Percentiles rank a stretch among this genome's conserved stretches.
phyloP scores from a whole-genome alignment of 1,140 invertebrate genomes.

The Protaetia brevitarsis region DNA sequence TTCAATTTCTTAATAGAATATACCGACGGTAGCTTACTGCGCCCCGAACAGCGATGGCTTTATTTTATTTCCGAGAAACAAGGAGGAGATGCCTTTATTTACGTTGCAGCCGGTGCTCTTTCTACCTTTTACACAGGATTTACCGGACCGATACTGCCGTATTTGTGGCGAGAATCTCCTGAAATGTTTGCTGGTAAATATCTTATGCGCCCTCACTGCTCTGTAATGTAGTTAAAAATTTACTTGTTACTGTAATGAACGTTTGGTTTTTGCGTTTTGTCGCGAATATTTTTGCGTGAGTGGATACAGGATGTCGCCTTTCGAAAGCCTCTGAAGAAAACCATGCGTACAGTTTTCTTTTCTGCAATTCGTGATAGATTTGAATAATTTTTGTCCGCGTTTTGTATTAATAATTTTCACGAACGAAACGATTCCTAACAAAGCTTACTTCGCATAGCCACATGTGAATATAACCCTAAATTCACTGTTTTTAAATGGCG shows the following conservation, averaged over 20 bases:
- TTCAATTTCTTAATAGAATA: slow-evolving; percentile 19
- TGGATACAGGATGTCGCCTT: too few relatives aligned
- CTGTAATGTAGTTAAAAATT: not conserved
- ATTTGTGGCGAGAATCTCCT: not conserved
- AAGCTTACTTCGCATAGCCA: too few relatives aligned
- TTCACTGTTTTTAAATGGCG: too few relatives aligned
- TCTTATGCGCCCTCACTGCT: not conserved
- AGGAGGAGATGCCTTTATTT: slow-evolving; percentile 5
- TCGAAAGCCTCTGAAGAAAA: too few relatives aligned
- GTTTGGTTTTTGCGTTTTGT: too few relatives aligned
- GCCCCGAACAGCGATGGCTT: not conserved
- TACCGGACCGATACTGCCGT: not conserved
- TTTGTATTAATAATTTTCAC: too few relatives aligned
- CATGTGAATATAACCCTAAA: too few relatives aligned
- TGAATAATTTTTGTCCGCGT: too few relatives aligned
- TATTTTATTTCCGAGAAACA: slow-evolving; percentile 8
- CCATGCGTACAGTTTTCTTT: too few relatives aligned
- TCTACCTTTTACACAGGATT: not conserved
- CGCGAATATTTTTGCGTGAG: too few relatives aligned
- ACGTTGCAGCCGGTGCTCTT: not conserved
- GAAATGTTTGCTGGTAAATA: slow-evolving; percentile 4
- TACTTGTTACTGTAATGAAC: not conserved
- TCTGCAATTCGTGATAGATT: too few relatives aligned
- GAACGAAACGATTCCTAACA: too few relatives aligned
- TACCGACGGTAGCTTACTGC: not conserved